Base-by-base conservation (phyloP, 2,888 invertebrate genomes). In the Spodoptera picta region DNA sequence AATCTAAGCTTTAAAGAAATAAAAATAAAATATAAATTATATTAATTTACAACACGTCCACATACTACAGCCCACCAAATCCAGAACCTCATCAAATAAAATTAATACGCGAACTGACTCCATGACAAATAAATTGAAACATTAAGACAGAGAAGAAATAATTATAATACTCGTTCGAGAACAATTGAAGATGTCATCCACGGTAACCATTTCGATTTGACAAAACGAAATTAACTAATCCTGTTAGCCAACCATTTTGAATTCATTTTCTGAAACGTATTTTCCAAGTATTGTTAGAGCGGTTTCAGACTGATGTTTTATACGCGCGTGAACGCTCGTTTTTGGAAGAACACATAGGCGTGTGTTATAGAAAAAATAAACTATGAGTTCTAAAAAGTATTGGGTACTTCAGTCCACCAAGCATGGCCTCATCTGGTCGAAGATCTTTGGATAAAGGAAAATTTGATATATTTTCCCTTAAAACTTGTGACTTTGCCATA, bases 171-270 rank as follows among this genome's bases (percentile, higher is more conserved):
- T 79, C 73, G 72, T 76, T 65, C 62, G 65, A 60, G 74, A 79
- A 81, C 82, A 83, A 82, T 84, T 83, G 68, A 76, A 76, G 78
- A 77, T 74, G 80, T 79, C 83, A 79, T 83, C 79, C 73, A 73
- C 56, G 69, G 71, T 77, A 75, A 81, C 80, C 67, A 72, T 77
- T 82, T 75, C 77, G 83, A 83, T 82, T 83, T 83, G 73, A 59
- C 72, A 72, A 74, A 81, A 80, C 70, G 75, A 69, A 83, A 82
- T 83, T 82, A 76, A 61, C 50, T 60, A 55, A 75, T 65, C 60
- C 65, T 60, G 71, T 68, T 51, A 59, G 55, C 56, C 56, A 47
- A 50, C 63, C 72, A 69, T 66, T 75, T 68, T 68, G 65, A 73
- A 77, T 77, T 77, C 73, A 73, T 77, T 75, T 75, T 65, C 62